Evolutionary conservation across 2,113 vertebrate genomes (phyloP).

Genomic region (Hypanus sabinus): DNA sequence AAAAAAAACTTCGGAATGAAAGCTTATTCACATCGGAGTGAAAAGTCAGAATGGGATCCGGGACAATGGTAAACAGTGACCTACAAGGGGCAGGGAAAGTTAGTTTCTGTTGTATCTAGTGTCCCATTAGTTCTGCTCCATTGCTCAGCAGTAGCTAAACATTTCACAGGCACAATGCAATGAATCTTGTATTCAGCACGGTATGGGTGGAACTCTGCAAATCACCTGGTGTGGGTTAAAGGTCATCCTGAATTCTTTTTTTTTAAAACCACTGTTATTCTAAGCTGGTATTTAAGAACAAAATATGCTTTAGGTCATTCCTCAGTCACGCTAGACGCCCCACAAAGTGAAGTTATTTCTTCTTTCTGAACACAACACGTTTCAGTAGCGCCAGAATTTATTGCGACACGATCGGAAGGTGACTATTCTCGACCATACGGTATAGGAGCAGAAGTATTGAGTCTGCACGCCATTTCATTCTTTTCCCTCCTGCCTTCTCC

Average conservation of each 20-base stretch:
- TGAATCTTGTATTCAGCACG: background rate
- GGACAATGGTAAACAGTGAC: background rate
- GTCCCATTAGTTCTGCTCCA: background rate
- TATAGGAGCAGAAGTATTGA: no score
- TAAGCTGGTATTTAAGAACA: no score
- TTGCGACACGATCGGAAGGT: no score
- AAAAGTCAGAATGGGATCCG: background rate
- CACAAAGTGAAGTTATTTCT: background rate
- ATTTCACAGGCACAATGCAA: background rate
- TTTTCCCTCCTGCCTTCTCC: no score
- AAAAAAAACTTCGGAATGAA: background rate
- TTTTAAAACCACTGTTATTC: background rate
- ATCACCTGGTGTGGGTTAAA: background rate
- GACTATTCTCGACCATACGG: no score
- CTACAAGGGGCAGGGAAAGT: background rate
- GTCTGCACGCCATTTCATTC: no score
- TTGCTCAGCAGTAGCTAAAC: background rate
- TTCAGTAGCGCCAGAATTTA: background rate
- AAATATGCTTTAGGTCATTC: background rate
- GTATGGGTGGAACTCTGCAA: background rate
- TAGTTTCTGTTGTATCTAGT: background rate
- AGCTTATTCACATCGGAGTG: background rate
- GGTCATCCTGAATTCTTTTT: background rate
- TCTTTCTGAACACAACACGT: background rate
- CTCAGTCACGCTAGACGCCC: background rate